phyloP scores from a whole-genome alignment of 2,113 vertebrate species.

The Rousettus leschenaultii region DNA sequence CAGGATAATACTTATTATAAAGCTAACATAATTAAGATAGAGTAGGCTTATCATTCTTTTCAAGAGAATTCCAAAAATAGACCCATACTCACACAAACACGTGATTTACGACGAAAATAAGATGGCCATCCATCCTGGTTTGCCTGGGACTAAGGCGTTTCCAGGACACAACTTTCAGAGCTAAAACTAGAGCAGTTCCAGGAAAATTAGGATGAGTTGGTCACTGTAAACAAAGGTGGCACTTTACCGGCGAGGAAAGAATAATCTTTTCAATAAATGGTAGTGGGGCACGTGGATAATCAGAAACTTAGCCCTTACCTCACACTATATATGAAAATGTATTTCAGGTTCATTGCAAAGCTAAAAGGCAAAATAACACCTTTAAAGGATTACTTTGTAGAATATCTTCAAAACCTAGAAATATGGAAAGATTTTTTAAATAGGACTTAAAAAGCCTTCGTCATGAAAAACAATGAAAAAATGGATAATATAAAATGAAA shows the following conservation, averaged over 20 bases:
- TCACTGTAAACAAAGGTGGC: neutral
- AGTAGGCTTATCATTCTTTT: neutral
- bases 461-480: neutral
- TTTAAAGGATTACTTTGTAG: neutral
- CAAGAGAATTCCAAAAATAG: neutral
- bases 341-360: neutral
- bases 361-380: neutral
- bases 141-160: neutral
- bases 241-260: neutral
- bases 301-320: neutral
- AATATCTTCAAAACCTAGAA: neutral
- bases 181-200: neutral
- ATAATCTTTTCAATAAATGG: neutral
- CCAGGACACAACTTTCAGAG: neutral
- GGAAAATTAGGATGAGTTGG: neutral
- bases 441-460: neutral
- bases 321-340: neutral
- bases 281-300: neutral
- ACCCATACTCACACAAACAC: neutral
- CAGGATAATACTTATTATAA: neutral
- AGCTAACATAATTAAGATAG: neutral
- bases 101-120: neutral
- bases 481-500: neutral
- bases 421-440: neutral
- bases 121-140: neutral